Percentiles rank a stretch among this genome's conserved stretches.
Evolutionary conservation across 2,888 invertebrate genomes (phyloP).

Genomic region (Nymphalis c-album): DNA sequence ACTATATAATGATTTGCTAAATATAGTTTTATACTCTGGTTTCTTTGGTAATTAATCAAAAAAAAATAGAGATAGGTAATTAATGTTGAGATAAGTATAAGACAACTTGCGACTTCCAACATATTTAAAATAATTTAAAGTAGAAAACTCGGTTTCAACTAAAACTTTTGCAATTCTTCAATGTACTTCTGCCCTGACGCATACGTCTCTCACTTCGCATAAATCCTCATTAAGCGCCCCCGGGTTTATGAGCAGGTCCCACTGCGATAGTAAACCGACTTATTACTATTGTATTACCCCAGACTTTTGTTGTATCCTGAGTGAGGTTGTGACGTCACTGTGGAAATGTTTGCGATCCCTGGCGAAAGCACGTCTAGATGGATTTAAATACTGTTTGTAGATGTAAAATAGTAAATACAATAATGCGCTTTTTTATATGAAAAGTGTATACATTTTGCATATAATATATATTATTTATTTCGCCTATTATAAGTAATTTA

Average conservation of each 20-base stretch:
- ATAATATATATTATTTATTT: too few species aligned
- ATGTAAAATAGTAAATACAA: too few species aligned
- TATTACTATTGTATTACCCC: conserved; percentile 71
- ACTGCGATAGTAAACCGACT: conserved; percentile 73
- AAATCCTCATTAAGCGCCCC: conserved; percentile 78
- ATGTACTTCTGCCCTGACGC: conserved; percentile 48
- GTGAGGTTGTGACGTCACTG: not conserved
- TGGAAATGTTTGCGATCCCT: conserved; percentile 10
- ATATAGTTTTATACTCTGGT: too few species aligned
- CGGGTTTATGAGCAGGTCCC: conserved; percentile 69
- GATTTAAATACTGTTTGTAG: too few species aligned
- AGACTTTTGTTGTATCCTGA: conserved; percentile 48
- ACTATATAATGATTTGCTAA: too few species aligned
- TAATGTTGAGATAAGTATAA: too few species aligned
- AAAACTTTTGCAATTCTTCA: conserved; percentile 17
- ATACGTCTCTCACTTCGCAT: conserved; percentile 58
- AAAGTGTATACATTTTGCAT: too few species aligned
- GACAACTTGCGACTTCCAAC: not conserved
- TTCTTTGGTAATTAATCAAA: too few species aligned
- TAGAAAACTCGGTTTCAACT: not conserved
- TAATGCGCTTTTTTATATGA: too few species aligned
- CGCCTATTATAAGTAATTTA: too few species aligned
- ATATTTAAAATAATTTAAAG: not conserved
- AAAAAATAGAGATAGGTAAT: too few species aligned
- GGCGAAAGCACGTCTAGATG: not conserved